Conservation (phyloP, 2,113 vertebrate genomes). For the Hydrolagus affinis region DNA sequence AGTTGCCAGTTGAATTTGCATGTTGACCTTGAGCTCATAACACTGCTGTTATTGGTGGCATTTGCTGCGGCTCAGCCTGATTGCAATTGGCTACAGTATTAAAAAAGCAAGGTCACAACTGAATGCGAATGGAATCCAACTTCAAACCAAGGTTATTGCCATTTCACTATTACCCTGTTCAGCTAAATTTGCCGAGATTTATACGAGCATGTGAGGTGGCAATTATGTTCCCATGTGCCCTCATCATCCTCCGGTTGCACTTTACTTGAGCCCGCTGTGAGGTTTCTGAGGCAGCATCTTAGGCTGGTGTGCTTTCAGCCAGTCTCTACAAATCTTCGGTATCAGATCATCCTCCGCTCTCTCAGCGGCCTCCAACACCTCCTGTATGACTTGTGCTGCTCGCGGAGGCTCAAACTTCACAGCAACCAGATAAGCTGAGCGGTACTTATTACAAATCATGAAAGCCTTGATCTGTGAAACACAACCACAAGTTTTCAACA, state of each 20-base stretch:
- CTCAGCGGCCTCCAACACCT: conserved; percentile 68
- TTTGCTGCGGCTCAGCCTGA: no score
- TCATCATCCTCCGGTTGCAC: background rate
- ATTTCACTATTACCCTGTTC: background rate
- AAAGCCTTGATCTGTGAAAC: conserved; percentile 77
- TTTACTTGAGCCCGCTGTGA: background rate
- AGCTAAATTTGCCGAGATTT: background rate
- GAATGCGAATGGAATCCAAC: background rate
- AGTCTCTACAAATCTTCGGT: conserved; percentile 82
- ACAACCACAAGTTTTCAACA: background rate
- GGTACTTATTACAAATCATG: conserved; percentile 75
- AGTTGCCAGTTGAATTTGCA: background rate
- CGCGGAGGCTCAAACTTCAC: conserved; percentile 74
- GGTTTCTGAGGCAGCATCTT: conserved; percentile 36
- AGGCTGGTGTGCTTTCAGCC: conserved; percentile 73
- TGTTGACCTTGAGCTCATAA: background rate
- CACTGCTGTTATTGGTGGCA: background rate
- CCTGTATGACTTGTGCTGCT: conserved; percentile 73
- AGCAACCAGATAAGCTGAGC: conserved; percentile 80
- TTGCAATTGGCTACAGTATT: no score
- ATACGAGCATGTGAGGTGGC: background rate
- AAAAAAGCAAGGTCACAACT: background rate
- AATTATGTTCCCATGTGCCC: background rate
- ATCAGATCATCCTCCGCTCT: conserved; percentile 69
- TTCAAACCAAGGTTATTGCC: background rate